Percentiles rank a stretch among this genome's conserved stretches.
Conservation (phyloP, 1,140 invertebrate genomes). For the Lerema accius region DNA sequence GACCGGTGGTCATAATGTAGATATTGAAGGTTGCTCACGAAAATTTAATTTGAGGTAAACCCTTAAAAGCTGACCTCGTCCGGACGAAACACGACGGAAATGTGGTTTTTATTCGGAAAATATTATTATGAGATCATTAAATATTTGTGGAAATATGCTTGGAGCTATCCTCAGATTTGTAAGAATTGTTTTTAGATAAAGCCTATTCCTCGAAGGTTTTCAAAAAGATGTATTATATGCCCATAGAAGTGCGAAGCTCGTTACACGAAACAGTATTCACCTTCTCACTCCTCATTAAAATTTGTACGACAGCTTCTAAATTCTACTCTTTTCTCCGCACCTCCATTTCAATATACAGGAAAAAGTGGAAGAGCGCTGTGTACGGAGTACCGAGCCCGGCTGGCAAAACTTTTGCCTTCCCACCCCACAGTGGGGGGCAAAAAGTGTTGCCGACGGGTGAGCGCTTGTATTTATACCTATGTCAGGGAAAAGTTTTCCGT, state of each 20-base stretch:
- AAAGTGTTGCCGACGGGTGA: constrained; percentile 81
- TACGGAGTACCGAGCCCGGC: constrained; percentile 74
- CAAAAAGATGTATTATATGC: constrained; percentile 42
- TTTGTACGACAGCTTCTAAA: constrained; percentile 81
- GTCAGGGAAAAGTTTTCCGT: constrained; percentile 82
- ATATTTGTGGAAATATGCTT: too few species aligned
- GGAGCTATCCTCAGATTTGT: neutral
- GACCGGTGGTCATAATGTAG: constrained; percentile 62
- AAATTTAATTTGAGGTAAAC: constrained; percentile 45
- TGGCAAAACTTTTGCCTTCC: constrained; percentile 79
- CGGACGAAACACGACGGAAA: neutral
- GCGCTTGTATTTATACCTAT: constrained; percentile 75
- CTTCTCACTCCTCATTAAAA: constrained; percentile 81
- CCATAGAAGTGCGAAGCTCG: constrained; percentile 53
- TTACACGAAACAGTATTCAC: constrained; percentile 67
- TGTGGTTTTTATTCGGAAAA: constrained; percentile 10
- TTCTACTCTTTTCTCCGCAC: constrained; percentile 82
- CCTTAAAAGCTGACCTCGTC: constrained; percentile 1
- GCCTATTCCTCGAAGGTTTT: neutral
- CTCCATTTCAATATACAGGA: constrained; percentile 83
- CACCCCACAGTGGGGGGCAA: constrained; percentile 70
- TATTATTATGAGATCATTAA: too few species aligned
- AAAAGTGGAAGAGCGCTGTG: constrained; percentile 82
- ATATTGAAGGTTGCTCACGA: constrained; percentile 37
- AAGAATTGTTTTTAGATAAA: neutral